Evolutionary conservation across 2,113 vertebrate species (phyloP).

Genomic region (Myanophis thanlyinensis): DNA sequence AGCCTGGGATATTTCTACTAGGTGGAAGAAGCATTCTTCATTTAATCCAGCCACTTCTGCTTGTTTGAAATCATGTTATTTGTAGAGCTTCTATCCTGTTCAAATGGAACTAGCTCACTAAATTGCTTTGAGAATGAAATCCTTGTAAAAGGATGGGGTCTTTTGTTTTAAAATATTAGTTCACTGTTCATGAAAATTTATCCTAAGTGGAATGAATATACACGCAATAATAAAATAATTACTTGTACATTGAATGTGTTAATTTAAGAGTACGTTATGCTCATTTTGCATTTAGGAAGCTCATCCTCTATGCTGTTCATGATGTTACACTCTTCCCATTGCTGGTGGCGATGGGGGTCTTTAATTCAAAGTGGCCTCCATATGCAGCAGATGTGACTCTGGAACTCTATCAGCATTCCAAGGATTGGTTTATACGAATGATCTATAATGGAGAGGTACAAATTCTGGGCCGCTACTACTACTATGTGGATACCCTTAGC

Average conservation of each 20-base stretch:
- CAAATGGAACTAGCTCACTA: not conserved
- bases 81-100: not conserved
- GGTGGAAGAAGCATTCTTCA: not conserved
- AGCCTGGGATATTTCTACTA: not conserved
- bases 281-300: constrained; percentile 75
- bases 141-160: not conserved
- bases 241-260: not conserved
- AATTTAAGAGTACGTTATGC: not conserved
- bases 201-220: not conserved
- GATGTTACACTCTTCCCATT: constrained; percentile 88
- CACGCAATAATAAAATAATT: no score
- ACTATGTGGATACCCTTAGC: not conserved
- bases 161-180: not conserved
- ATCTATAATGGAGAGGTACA: constrained; percentile 84
- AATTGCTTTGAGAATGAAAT: not conserved
- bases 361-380: constrained; percentile 87
- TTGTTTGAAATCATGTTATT: not conserved
- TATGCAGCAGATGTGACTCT: constrained; percentile 84
- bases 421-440: constrained; percentile 83
- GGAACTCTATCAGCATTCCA: constrained; percentile 83
- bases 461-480: fast-evolving
- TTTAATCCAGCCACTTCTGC: not conserved
- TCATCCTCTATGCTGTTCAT: constrained; percentile 86
- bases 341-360: constrained; percentile 86
- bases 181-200: not conserved